A percentile compares a stretch with the other conserved stretches of the same genome.
These are phyloP conservation scores for Virgularia gustaviana DNA, from an alignment of 92 coral and sea anemone species.

Conservation along the genomic window DNA sequence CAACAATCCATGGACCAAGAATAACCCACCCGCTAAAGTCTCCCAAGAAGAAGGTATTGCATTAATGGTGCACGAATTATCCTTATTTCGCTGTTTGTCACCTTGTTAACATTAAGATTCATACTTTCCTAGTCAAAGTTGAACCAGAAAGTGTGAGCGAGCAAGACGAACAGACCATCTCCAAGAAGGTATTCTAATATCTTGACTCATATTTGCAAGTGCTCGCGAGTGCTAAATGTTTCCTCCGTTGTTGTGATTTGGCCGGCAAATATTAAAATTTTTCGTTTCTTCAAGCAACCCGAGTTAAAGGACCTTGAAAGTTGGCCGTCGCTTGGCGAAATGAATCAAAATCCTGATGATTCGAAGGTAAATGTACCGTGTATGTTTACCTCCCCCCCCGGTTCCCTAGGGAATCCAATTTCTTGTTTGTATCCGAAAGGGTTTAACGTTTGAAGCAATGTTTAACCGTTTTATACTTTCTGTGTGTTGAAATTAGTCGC, in stretches of 20 bases:
- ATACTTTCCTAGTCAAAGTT: neutral
- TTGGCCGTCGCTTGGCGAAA: slow-evolving; percentile 98
- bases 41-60: slow-evolving; percentile 14
- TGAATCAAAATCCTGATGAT: slow-evolving; percentile 28
- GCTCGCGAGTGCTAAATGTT: no score
- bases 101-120: neutral
- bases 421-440: neutral
- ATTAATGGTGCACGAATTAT: neutral
- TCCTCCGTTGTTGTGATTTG: no score
- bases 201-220: no score
- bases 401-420: no score
- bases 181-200: neutral
- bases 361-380: slow-evolving; percentile 9
- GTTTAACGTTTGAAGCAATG: neutral
- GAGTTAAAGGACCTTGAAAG: slow-evolving; percentile 86
- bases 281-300: slow-evolving; percentile 54
- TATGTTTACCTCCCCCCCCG: neutral
- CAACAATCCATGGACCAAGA: slow-evolving; percentile 28
- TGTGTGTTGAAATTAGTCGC: slow-evolving; percentile 17
- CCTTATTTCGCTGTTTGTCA: no score
- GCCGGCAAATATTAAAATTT: no score
- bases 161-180: neutral
- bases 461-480: neutral
- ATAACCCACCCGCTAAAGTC: slow-evolving; percentile 10
- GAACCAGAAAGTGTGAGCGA: slow-evolving; percentile 5